Percentiles rank a stretch among this genome's conserved stretches.
Evolutionary conservation across 2,888 invertebrate species (phyloP).

Genomic region (Cephus runcator): DNA sequence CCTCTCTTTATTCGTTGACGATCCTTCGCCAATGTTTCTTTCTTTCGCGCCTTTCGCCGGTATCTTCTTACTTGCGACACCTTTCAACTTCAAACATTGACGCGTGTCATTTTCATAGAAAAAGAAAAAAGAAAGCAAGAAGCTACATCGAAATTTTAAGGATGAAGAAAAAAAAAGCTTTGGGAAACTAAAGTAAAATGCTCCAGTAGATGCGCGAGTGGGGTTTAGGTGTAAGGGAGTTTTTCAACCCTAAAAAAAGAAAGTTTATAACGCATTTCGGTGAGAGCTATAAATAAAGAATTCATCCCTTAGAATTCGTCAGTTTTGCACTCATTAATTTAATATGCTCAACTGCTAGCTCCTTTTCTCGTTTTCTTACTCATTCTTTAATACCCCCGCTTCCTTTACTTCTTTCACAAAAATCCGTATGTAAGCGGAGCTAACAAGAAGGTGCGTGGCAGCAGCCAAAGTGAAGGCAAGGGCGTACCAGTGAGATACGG

Average conservation of each 20-base stretch:
- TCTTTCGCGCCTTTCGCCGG: background rate
- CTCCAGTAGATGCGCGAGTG: background rate
- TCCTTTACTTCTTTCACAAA: background rate
- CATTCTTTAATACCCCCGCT: background rate
- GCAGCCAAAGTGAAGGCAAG: background rate
- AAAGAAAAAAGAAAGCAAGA: background rate
- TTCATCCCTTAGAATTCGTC: background rate
- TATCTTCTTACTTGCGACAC: background rate
- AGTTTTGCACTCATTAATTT: background rate
- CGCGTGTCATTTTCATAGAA: background rate
- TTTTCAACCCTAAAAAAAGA: background rate
- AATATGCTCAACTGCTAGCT: background rate
- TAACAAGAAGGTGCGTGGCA: constrained; percentile 9
- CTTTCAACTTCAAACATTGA: background rate
- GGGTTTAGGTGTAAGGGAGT: background rate
- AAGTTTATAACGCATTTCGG: background rate
- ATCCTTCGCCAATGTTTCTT: background rate
- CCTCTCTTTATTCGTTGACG: background rate
- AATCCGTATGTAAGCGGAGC: background rate
- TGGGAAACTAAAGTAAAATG: background rate
- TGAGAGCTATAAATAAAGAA: background rate
- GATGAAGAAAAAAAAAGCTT: background rate
- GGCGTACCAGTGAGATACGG: background rate
- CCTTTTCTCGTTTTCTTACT: background rate
- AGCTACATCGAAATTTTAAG: background rate